Evolutionary conservation across 2,888 invertebrate species (phyloP), one percentile per base, ranked within the genome.

Genomic region (Myopa tessellatipennis): DNA sequence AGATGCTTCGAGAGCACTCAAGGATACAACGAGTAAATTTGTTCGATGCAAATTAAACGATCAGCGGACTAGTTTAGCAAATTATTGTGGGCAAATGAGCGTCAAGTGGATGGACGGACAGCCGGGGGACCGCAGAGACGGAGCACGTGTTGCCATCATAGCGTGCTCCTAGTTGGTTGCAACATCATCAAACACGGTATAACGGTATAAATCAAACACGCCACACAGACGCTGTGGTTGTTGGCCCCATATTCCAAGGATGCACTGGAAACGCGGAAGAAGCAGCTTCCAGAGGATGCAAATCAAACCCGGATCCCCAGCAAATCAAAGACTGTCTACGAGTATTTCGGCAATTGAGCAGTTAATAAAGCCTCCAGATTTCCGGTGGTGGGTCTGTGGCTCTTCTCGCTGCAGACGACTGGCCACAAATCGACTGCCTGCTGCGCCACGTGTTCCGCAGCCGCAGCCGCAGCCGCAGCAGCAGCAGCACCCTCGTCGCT

Each of bases 31-130:
- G 74, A 75, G 86, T 86, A 86, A 85, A 85, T 85, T 86, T 85
- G 84, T 85, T 85, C 86, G 85, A 85, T 85, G 85, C 86, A 86
- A 85, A 85, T 86, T 85, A 85, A 85, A 85, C 85, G 84, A 85
- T 85, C 85, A 85, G 85, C 84, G 82, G 80, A 82, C 79, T 63
- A 77, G 81, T 79, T 79, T 77, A 81, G 84, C 85, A 86, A 86
- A 87, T 85, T 86, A 86, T 85, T 85, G 86, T 85, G 85, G 85
- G 83, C 84, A 77, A 79, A 77, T 76, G 74, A 78, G 83, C 78
- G 79, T 26, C 50, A 52, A 52, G 70, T 16, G 18, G 60, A 60
- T 60, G 40, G 69, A 60, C 61, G n/a, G 50, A 60, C 61, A 73
- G 61, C 18, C 10, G 70, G 18, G 50, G 50, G 1, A 14, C 50